A percentile compares a stretch with the other conserved stretches of the same genome.
These are phyloP conservation scores for Nerophis lumbriciformis DNA, from an alignment of 2,113 vertebrate genomes.

Conservation along the genomic window DNA sequence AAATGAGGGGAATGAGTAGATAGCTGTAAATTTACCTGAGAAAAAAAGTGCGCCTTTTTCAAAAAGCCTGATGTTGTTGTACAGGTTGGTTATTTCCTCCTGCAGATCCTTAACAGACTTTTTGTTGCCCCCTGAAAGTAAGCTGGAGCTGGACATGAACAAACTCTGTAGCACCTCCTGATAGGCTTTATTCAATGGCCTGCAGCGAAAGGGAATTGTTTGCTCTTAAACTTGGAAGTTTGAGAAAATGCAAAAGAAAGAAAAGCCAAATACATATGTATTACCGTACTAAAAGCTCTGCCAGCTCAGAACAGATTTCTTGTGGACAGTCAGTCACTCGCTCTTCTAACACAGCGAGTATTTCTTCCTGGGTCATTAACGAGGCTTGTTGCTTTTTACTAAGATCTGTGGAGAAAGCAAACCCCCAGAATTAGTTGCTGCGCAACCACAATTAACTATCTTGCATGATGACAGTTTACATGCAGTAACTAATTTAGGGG, in stretches of 20 bases:
- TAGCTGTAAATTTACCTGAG: conserved; percentile 69
- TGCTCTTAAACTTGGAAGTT: background rate
- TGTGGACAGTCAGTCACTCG: conserved; percentile 82
- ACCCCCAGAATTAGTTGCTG: conserved; percentile 42
- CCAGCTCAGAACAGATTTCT: conserved; percentile 83
- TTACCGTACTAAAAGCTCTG: conserved; percentile 77
- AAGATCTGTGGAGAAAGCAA: conserved; percentile 67
- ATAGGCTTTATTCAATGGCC: conserved; percentile 85
- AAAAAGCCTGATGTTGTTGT: conserved; percentile 89
- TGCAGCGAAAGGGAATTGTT: conserved; percentile 39
- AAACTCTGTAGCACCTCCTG: conserved; percentile 86
- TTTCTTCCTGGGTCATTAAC: conserved; percentile 85
- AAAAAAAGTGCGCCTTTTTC: conserved; percentile 88
- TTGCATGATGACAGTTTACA: background rate
- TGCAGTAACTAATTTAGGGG: no score
- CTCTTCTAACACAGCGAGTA: conserved; percentile 78
- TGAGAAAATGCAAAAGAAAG: background rate
- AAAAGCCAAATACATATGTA: background rate
- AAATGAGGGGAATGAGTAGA: background rate
- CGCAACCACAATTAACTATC: conserved; percentile 20
- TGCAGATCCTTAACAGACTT: conserved; percentile 91
- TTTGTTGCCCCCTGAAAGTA: conserved; percentile 76
- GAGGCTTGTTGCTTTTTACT: conserved; percentile 66
- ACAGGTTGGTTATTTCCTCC: conserved; percentile 88
- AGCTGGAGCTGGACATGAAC: conserved; percentile 80